phyloP scores from a whole-genome alignment of 2,113 vertebrate genomes.

The Ceyx cyanopectus region DNA sequence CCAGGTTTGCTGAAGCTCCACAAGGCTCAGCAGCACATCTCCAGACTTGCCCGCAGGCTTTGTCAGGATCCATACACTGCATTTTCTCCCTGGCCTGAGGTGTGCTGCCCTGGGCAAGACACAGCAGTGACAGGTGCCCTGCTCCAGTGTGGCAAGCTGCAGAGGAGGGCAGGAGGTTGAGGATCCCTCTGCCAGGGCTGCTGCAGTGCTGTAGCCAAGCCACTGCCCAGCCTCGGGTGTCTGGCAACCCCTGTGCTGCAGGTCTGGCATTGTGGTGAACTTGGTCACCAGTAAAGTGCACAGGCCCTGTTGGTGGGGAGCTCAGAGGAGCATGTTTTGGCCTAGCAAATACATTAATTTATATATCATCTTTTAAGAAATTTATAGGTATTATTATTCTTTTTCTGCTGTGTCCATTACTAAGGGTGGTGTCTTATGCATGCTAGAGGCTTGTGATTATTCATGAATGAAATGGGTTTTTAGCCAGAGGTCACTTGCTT shows the following conservation, averaged over 20 bases:
- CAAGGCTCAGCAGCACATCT: background rate
- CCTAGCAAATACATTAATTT: background rate
- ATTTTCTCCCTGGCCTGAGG: rapidly evolving
- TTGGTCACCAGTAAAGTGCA: background rate
- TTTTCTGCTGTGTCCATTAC: background rate
- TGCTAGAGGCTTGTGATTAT: background rate
- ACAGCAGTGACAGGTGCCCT: rapidly evolving
- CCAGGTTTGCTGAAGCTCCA: background rate
- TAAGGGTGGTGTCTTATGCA: background rate
- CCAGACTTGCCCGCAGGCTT: background rate
- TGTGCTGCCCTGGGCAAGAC: background rate
- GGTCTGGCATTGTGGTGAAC: background rate
- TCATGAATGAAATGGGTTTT: background rate
- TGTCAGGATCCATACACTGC: background rate
- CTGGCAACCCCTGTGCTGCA: background rate
- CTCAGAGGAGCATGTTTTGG: background rate
- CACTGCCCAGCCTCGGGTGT: background rate
- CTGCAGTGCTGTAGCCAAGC: background rate
- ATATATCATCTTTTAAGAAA: background rate
- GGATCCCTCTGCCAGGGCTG: background rate
- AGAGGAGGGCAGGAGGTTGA: background rate
- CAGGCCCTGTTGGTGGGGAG: background rate
- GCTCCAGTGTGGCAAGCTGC: background rate
- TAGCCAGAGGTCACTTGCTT: background rate
- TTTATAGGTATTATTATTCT: background rate